Evolutionary conservation across 2,797 vertebrate species (phyloP).

Genomic region (Notamacropus eugenii): DNA sequence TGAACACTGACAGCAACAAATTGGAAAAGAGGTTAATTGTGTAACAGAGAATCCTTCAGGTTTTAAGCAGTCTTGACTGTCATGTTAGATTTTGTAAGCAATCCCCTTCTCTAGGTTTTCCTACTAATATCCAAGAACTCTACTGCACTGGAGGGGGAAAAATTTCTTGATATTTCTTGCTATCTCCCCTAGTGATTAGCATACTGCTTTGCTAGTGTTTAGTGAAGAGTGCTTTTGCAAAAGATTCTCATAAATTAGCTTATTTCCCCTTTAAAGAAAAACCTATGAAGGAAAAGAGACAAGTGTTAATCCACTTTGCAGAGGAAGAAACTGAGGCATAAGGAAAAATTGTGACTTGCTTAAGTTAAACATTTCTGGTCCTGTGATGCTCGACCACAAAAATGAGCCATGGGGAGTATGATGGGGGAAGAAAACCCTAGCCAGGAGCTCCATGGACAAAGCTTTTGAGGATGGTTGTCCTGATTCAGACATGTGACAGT

Average conservation of each 20-base stretch:
- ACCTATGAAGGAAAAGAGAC: neutral
- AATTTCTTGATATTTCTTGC: neutral
- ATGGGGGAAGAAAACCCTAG: neutral
- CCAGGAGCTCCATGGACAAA: slow-evolving; percentile 5
- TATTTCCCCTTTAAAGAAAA: neutral
- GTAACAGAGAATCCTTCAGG: neutral
- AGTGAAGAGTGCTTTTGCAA: neutral
- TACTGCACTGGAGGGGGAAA: neutral
- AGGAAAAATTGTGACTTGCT: neutral
- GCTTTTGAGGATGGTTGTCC: slow-evolving; percentile 30
- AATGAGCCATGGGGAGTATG: neutral
- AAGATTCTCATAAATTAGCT: neutral
- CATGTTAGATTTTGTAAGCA: neutral
- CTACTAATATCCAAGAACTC: neutral
- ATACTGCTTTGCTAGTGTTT: neutral
- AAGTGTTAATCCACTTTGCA: neutral
- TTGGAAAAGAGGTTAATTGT: neutral
- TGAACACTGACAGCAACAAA: neutral
- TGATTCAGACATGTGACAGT: slow-evolving; percentile 33
- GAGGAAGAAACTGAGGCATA: neutral
- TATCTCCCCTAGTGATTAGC: neutral
- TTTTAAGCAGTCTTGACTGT: neutral
- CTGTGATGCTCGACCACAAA: slow-evolving; percentile 3
- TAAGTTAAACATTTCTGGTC: neutral
- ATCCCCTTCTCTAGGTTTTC: neutral